A percentile compares a stretch with the other conserved stretches of the same genome.
Evolutionary conservation across 2,797 vertebrate species (phyloP).

Genomic region (Thunnus albacares): DNA sequence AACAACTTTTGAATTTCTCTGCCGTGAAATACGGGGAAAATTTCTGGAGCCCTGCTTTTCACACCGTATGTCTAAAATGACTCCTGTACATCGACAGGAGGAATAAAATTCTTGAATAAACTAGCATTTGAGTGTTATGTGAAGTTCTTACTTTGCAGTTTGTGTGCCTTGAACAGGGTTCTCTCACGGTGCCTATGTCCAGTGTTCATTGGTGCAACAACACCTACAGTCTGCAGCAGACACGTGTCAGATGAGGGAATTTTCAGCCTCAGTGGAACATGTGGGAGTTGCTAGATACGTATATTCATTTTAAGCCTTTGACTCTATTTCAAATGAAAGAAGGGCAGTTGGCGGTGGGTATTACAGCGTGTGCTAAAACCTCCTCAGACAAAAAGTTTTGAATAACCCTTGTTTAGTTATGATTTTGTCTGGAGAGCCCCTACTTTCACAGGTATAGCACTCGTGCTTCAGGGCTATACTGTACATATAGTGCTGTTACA

Average conservation of each 20-base stretch:
- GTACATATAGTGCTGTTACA: background rate
- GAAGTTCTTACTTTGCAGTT: conserved; percentile 42
- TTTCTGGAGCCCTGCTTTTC: conserved; percentile 44
- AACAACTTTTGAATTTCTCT: conserved; percentile 65
- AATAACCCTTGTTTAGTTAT: conserved; percentile 57
- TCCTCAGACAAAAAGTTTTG: conserved; percentile 59
- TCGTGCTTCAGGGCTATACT: background rate
- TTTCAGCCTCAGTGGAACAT: conserved; percentile 67
- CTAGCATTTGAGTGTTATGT: conserved; percentile 55
- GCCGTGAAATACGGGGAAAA: conserved; percentile 45
- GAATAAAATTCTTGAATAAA: conserved; percentile 55
- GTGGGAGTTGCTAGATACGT: conserved; percentile 71
- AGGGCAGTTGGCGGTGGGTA: conserved; percentile 43
- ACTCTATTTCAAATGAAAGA: conserved; percentile 59
- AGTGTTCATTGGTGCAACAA: conserved; percentile 35
- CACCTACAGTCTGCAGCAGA: conserved; percentile 54
- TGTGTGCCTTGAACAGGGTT: conserved; percentile 41
- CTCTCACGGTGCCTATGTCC: conserved; percentile 61
- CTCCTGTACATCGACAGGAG: conserved; percentile 28
- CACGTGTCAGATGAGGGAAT: conserved; percentile 66
- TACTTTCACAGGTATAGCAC: conserved; percentile 18
- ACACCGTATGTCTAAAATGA: conserved; percentile 44
- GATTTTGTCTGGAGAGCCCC: conserved; percentile 72
- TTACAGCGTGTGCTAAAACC: conserved; percentile 13
- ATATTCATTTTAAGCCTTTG: conserved; percentile 70